A percentile compares a stretch with the other conserved stretches of the same genome.
These are phyloP conservation scores for Bostrychus sinensis DNA, from an alignment of 2,113 vertebrate genomes.

Conservation along the genomic window DNA sequence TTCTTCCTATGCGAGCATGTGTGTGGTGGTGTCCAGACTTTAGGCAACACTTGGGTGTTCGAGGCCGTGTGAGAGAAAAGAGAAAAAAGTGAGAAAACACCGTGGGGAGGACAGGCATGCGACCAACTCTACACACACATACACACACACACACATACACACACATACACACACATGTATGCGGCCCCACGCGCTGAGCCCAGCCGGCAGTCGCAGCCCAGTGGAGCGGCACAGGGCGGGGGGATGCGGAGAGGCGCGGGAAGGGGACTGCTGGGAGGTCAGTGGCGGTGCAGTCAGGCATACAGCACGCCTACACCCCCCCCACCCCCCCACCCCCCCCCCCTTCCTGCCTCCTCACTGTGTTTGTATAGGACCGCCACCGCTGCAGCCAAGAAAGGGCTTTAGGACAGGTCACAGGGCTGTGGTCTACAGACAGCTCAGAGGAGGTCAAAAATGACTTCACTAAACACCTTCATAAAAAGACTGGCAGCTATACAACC, in stretches of 20 bases:
- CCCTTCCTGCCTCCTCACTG: constrained; percentile 35
- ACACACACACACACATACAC: constrained; percentile 19
- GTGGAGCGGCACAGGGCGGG: constrained; percentile 76
- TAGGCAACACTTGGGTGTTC: constrained; percentile 66
- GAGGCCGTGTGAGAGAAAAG: constrained; percentile 58
- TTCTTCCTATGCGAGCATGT: constrained; percentile 19
- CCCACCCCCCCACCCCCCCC: constrained; percentile 31
- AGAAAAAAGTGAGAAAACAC: constrained; percentile 69
- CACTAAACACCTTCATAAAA: constrained; percentile 5
- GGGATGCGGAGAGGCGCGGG: constrained; percentile 35
- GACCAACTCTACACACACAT: constrained; percentile 48
- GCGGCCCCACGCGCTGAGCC: constrained; percentile 69
- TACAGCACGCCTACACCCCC: constrained; percentile 64
- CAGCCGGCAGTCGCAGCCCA: constrained; percentile 80
- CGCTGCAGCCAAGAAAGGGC: neutral
- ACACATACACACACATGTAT: constrained; percentile 21
- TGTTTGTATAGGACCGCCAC: constrained; percentile 61
- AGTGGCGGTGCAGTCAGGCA: constrained; percentile 71
- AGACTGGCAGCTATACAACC: neutral
- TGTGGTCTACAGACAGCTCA: neutral
- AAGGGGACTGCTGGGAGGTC: constrained; percentile 68
- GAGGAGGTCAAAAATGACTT: neutral
- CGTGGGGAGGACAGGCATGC: constrained; percentile 67
- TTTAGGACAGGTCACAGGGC: constrained; percentile 2
- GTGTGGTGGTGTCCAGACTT: constrained; percentile 34